Conservation (phyloP, 2,888 invertebrate genomes). For the Ceratothoa steindachneri region DNA sequence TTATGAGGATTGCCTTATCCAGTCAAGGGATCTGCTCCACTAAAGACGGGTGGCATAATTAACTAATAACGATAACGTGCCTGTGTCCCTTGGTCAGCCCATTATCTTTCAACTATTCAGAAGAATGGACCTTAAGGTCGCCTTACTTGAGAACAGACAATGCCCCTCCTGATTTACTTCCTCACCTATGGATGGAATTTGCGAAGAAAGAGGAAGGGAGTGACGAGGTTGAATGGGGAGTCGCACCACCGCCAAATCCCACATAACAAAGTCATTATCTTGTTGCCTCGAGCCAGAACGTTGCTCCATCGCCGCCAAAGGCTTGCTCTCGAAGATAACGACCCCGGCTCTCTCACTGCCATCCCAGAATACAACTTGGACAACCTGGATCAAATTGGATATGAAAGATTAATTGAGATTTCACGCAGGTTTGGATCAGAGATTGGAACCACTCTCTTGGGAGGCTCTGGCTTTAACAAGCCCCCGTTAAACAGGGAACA, state of each 20-base stretch:
- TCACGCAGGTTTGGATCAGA: not conserved
- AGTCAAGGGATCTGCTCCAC: no score
- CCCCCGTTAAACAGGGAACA: no score
- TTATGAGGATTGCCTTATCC: no score
- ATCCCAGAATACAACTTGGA: conserved; percentile 1
- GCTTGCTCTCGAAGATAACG: conserved; percentile 22
- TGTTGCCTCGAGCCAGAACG: not conserved
- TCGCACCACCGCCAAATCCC: conserved; percentile 30
- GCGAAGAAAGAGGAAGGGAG: conserved; percentile 16
- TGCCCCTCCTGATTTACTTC: no score
- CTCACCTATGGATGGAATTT: conserved; percentile 21
- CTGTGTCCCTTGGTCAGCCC: no score
- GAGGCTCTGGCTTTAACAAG: no score
- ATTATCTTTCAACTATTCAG: no score
- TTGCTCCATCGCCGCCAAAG: not conserved
- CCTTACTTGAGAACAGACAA: no score
- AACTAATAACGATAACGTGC: no score
- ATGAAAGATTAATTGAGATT: not conserved
- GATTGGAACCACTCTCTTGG: no score
- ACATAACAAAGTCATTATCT: not conserved
- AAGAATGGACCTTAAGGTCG: no score
- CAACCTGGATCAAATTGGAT: not conserved
- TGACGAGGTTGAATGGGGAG: not conserved
- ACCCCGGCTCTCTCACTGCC: conserved; percentile 4
- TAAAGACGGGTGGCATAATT: no score